Evolutionary conservation across 2,888 invertebrate species (phyloP), one percentile per base, ranked within the genome.

Genomic region (Malthinus seriepunctatus): DNA sequence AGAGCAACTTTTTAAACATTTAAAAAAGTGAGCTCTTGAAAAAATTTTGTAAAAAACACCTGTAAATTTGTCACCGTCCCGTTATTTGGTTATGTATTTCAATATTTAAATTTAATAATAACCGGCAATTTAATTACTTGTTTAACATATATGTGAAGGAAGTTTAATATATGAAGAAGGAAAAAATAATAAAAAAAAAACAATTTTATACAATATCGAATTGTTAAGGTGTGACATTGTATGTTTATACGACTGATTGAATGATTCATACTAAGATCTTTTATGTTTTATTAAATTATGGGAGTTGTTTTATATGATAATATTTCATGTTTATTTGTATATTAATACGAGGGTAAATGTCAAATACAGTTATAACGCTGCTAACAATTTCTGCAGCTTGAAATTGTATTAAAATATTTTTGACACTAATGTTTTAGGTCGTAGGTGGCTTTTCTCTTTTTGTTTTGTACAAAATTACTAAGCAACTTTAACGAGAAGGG

Each of bases 201-300:
- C 11, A 35, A 4, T 35, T 23, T 23, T 23, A 23, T 23, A 3
- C 5, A 5, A 5, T 23, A 23, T 23, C 23, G 5, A 23, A 23
- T 23, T 23, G 23, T 23, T 44, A 51, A 42, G 42, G 51, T 42
- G 44, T 51, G 23, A 23, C 23, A 23, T 23, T 23, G 23, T 23
- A 23, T 23, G 5, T 5, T 23, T 23, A 23, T 23, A 23, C 23
- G 23, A 23, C 60, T 66, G 64, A 67, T 65, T 66, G 60, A 66
- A 63, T 61, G 65, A 64, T 63, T 59, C 62, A 60, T 46, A 57
- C 32, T 54, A 47, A 54, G 15, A 23, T 59, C 54, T 49, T 52
- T 56, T 47, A 38, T 42, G 60, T 60, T 65, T 67, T 65, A 63
- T 65, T 64, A 60, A 63, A 59, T 62, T 58, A 62, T 67, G 63